phyloP scores from a whole-genome alignment of 2,113 vertebrate genomes.

The Myrmecophaga tridactyla region DNA sequence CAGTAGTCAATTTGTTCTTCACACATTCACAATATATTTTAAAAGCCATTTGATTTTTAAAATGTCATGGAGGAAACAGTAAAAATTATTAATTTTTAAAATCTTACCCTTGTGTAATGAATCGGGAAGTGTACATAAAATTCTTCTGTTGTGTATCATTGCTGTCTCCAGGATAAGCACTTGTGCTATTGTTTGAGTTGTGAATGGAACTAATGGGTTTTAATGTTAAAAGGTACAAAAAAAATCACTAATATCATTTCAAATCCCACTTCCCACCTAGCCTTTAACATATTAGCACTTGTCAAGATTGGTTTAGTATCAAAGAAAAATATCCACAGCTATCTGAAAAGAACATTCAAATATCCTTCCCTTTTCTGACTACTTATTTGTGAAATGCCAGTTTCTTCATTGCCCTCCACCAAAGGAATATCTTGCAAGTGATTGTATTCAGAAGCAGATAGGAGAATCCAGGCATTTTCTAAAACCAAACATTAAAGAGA shows the following conservation, averaged over 20 bases:
- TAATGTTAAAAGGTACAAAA: neutral
- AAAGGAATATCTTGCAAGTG: neutral
- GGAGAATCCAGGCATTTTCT: neutral
- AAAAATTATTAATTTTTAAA: neutral
- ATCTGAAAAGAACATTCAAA: neutral
- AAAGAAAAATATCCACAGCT: neutral
- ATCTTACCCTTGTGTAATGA: neutral
- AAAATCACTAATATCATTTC: neutral
- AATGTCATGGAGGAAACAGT: neutral
- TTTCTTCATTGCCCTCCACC: neutral
- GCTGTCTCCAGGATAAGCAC: neutral
- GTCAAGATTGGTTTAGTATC: neutral
- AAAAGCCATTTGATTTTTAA: neutral
- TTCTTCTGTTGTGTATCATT: too few species aligned
- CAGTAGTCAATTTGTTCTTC: accelerated
- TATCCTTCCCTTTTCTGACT: neutral
- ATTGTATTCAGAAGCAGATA: neutral
- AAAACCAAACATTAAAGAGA: neutral
- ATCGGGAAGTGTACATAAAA: neutral
- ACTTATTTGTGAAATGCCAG: neutral
- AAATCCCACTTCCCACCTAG: neutral
- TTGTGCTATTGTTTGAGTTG: neutral
- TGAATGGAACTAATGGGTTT: neutral
- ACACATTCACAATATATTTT: neutral
- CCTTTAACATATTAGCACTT: neutral